A percentile compares a stretch with the other conserved stretches of the same genome.
Evolutionary conservation across 2,797 vertebrate genomes (phyloP).

Genomic region (Ispidina lecontei): DNA sequence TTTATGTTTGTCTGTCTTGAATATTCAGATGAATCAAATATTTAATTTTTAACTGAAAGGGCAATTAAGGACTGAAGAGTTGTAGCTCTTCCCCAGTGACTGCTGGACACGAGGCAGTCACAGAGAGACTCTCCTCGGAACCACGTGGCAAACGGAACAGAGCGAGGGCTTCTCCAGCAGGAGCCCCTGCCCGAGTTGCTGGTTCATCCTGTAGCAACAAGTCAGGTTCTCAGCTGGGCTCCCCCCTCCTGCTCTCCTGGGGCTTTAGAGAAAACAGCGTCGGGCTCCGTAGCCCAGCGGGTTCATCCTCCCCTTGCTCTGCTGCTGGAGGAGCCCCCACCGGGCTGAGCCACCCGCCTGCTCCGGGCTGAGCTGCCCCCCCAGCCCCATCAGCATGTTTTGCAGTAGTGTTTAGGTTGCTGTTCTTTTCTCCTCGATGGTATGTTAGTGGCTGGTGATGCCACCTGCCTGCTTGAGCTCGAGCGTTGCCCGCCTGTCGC

Average conservation of each 20-base stretch:
- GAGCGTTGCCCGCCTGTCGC: not conserved
- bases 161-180: not conserved
- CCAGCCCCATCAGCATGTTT: constrained; percentile 39
- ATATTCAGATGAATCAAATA: constrained; percentile 47
- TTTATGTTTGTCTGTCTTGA: constrained; percentile 73
- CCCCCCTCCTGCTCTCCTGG: too few species aligned
- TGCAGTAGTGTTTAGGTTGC: constrained; percentile 63
- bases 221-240: not conserved
- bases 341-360: not conserved
- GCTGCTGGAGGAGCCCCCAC: not conserved
- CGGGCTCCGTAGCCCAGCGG: not conserved
- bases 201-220: not conserved
- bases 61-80: not conserved
- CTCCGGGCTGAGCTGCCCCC: not conserved
- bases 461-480: constrained; percentile 12
- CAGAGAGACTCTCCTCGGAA: not conserved
- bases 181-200: not conserved
- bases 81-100: not conserved
- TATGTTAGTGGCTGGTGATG: constrained; percentile 49
- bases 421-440: not conserved
- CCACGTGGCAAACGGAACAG: not conserved
- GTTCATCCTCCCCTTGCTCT: not conserved
- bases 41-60: constrained; percentile 65
- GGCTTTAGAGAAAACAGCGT: not conserved
- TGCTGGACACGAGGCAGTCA: not conserved